Base-by-base conservation (phyloP, 2,797 vertebrate species). In the Epinephelus awoara region DNA sequence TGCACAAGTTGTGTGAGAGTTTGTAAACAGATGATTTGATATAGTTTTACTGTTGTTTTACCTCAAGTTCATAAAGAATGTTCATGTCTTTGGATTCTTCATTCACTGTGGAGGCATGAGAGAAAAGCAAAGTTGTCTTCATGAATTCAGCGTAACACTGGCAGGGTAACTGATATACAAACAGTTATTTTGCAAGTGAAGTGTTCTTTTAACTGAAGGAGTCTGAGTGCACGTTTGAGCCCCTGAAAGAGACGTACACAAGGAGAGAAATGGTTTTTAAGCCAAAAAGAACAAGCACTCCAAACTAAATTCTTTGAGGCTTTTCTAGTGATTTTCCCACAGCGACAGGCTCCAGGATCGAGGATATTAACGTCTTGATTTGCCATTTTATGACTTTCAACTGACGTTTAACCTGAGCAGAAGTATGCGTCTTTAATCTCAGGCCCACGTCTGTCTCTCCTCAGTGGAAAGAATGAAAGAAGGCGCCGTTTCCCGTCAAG, bases 351-450 rank as follows among this genome's bases (percentile, higher is more conserved):
- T 75, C 52, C 64, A 79, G 47, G 62, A 59, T 7, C 62, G 9
- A 69, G 29, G 50, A 50, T 50, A 56, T 72, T n/a, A 42, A 61
- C 46, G n/a, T 57, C 75, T 65, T 50, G 38, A 69, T 77, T 81
- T 63, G 34, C 49, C 47, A 12, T 68, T 82, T 67, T 52, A 78
- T 51, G 74, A 77, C 72, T 78, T 82, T 71, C 38, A 66, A 40
- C 66, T 34, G 46, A 76, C 18, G 14, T 55, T 65, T 40, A 74
- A 72, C 59, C 73, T 10, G 55, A 70, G 29, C 19, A 49, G 67
- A 83, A 65, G 72, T 67, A 42, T 40, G 14, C 19, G 17, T 75
- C 69, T 85, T 79, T 76, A 40, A 70, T 85, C 76, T 55, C 67
- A 34, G 12, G 27, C 70, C 42, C 55, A 18, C 2, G 54, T 77